A percentile compares a stretch with the other conserved stretches of the same genome.
These are phyloP conservation scores for Zaprionus lachaisei DNA, from an alignment of 1,140 invertebrate species.

Conservation along the genomic window DNA sequence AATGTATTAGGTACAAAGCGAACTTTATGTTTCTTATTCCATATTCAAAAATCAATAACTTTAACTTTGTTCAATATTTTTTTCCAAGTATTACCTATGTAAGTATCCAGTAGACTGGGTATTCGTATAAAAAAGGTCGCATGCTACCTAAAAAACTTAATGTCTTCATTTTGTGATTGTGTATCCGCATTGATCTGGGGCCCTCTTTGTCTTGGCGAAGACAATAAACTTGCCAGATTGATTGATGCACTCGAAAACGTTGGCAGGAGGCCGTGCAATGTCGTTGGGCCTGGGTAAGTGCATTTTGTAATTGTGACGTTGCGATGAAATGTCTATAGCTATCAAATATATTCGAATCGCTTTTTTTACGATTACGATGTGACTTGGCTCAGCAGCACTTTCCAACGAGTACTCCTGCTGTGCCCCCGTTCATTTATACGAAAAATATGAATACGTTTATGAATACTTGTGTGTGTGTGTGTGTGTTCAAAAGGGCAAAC, in stretches of 20 bases:
- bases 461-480: background rate
- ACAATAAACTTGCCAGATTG: conserved; percentile 53
- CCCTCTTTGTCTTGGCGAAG: conserved; percentile 34
- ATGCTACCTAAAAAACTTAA: conserved; percentile 44
- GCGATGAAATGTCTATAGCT: conserved; percentile 44
- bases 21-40: too few relatives aligned
- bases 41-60: too few relatives aligned
- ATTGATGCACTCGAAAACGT: conserved; percentile 52
- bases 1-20: background rate
- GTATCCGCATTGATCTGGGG: conserved; percentile 22
- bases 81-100: too few relatives aligned
- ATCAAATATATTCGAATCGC: conserved; percentile 33
- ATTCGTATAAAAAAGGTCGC: conserved; percentile 6
- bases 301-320: conserved; percentile 56
- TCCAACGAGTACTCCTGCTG: conserved; percentile 15
- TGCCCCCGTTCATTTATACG: conserved; percentile 15
- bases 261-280: conserved; percentile 31
- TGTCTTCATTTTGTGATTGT: conserved; percentile 40
- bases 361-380: background rate
- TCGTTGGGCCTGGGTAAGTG: conserved; percentile 48
- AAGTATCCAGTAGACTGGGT: background rate
- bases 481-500: conserved; percentile 17
- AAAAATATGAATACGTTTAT: background rate
- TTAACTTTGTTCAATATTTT: too few relatives aligned
- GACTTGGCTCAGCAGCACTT: conserved; percentile 24